Conservation (phyloP, 2,113 vertebrate genomes). For the Rhipidura dahli region DNA sequence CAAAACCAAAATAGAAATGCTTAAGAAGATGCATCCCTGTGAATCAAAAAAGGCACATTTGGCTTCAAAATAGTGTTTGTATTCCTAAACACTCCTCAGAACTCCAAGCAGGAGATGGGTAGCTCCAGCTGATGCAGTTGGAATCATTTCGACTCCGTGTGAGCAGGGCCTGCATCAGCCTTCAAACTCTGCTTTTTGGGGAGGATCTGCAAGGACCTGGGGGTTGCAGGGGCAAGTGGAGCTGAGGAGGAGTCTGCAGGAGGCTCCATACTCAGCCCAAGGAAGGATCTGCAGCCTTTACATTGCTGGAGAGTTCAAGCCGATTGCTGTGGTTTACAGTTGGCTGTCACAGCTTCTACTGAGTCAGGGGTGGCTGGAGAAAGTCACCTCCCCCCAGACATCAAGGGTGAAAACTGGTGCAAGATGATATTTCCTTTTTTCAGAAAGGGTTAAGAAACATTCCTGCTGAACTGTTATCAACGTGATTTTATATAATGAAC, state of each 20-base stretch:
- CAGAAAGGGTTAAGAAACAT: background rate
- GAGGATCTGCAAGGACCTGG: background rate
- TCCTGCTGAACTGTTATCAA: background rate
- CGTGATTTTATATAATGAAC: conserved; percentile 46
- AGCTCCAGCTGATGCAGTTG: background rate
- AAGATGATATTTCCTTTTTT: background rate
- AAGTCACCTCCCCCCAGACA: background rate
- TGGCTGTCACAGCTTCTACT: background rate
- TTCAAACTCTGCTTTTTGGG: background rate
- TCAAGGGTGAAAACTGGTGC: background rate
- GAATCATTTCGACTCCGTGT: fast-evolving
- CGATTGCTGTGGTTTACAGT: fast-evolving
- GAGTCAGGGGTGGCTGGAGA: fast-evolving
- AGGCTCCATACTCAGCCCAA: fast-evolving
- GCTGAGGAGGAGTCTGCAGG: background rate
- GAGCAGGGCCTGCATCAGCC: background rate
- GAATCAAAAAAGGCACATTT: background rate
- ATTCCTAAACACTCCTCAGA: background rate
- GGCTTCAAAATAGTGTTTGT: background rate
- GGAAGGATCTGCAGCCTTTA: fast-evolving
- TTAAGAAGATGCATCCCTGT: background rate
- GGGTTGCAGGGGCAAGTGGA: background rate
- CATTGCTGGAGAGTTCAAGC: background rate
- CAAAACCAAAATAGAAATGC: background rate
- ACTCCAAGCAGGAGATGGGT: background rate